Evolutionary conservation across 2,797 vertebrate species (phyloP).

Genomic region (Phaenicophaeus curvirostris): DNA sequence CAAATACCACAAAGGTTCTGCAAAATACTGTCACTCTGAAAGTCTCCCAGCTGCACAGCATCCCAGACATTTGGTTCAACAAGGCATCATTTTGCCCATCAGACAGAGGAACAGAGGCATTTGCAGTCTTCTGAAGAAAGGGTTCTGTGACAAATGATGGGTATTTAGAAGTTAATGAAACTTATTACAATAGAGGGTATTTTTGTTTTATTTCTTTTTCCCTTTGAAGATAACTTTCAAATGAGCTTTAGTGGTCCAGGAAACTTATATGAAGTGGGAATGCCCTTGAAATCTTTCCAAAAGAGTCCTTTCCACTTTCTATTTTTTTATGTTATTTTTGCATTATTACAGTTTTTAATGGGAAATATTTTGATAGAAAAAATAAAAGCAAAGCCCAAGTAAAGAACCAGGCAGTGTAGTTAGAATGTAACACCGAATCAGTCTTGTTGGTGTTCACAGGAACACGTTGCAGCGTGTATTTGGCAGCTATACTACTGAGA

Average conservation of each 20-base stretch:
- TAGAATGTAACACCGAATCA: background rate
- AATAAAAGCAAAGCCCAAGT: background rate
- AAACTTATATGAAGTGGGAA: background rate
- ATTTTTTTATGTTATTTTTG: background rate
- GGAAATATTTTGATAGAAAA: background rate
- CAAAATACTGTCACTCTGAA: background rate
- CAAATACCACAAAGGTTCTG: background rate
- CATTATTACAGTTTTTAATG: background rate
- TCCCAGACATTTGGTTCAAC: background rate
- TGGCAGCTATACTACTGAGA: background rate
- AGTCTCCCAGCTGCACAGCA: background rate
- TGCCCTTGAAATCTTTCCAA: background rate
- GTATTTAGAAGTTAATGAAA: background rate
- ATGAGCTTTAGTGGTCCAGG: background rate
- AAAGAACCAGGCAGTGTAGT: background rate
- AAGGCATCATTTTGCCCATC: background rate
- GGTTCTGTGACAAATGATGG: background rate
- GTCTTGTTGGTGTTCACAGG: background rate
- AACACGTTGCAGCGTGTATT: background rate
- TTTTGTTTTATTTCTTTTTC: background rate
- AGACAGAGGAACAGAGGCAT: rapidly evolving
- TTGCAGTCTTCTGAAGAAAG: background rate
- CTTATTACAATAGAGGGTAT: background rate
- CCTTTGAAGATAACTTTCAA: background rate
- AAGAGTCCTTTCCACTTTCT: background rate